A percentile compares a stretch with the other conserved stretches of the same genome.
Evolutionary conservation across 2,888 invertebrate species (phyloP).

Genomic region (Phymatocera aterrima): DNA sequence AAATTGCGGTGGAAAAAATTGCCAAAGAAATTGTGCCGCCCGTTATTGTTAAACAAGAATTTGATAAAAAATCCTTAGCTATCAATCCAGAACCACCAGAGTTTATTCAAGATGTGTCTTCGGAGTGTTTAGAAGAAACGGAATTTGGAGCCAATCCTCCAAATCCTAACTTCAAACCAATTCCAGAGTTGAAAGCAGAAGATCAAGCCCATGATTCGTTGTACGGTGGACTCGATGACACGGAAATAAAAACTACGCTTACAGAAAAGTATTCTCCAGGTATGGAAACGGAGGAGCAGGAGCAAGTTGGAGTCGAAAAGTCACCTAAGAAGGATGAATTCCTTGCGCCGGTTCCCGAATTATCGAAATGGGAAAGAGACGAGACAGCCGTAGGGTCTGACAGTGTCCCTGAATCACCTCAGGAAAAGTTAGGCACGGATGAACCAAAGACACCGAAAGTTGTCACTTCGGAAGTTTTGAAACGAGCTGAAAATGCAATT

Average conservation of each 20-base stretch:
- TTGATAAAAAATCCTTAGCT: slow-evolving; percentile 68
- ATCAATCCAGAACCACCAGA: slow-evolving; percentile 71
- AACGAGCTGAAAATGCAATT: slow-evolving; percentile 93
- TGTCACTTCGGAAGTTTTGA: slow-evolving; percentile 90
- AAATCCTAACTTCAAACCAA: slow-evolving; percentile 71
- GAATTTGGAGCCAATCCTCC: slow-evolving; percentile 69
- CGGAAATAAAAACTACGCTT: slow-evolving; percentile 64
- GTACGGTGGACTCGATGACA: slow-evolving; percentile 71
- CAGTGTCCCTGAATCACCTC: slow-evolving; percentile 60
- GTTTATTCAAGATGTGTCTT: slow-evolving; percentile 52
- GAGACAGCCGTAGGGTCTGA: slow-evolving; percentile 77
- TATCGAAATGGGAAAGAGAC: slow-evolving; percentile 93
- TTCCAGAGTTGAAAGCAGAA: slow-evolving; percentile 65
- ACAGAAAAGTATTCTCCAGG: slow-evolving; percentile 65
- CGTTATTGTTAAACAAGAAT: slow-evolving; percentile 60
- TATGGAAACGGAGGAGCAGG: slow-evolving; percentile 61
- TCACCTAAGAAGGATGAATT: slow-evolving; percentile 77
- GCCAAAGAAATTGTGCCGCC: not conserved
- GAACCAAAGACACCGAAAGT: slow-evolving; percentile 77
- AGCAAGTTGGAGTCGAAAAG: slow-evolving; percentile 66
- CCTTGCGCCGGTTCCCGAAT: slow-evolving; percentile 85
- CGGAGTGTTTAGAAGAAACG: slow-evolving; percentile 50
- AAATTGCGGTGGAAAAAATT: slow-evolving; percentile 3
- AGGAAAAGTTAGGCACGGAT: slow-evolving; percentile 71
- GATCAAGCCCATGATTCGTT: slow-evolving; percentile 69